Conservation (phyloP, 2,888 invertebrate species). For the Caenorhabditis panamensis region DNA sequence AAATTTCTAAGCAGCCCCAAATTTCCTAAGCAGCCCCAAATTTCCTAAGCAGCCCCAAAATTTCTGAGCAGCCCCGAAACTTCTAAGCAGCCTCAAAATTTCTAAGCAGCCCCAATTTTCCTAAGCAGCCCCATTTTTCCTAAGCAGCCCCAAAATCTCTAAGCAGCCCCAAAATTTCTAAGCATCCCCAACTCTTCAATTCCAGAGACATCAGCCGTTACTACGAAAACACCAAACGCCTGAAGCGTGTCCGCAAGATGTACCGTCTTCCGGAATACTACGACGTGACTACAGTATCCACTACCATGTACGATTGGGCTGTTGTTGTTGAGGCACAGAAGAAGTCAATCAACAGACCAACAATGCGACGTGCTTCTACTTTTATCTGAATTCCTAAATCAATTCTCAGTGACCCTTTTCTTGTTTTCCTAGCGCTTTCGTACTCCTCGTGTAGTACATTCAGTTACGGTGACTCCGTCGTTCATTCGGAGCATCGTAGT, state of each 20-base stretch:
- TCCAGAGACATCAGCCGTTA: slow-evolving; percentile 76
- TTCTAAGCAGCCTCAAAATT: too few relatives aligned
- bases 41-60: too few relatives aligned
- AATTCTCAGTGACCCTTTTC: not conserved
- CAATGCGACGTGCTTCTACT: slow-evolving; percentile 59
- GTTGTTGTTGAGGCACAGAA: slow-evolving; percentile 75
- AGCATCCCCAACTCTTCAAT: slow-evolving; percentile 5
- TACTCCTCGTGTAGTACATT: slow-evolving; percentile 40
- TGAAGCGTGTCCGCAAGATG: slow-evolving; percentile 78
- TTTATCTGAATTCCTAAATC: slow-evolving; percentile 17
- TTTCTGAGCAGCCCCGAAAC: too few relatives aligned
- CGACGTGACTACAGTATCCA: slow-evolving; percentile 75
- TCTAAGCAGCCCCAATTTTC: too few relatives aligned
- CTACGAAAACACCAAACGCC: slow-evolving; percentile 75
- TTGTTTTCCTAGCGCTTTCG: slow-evolving; percentile 9
- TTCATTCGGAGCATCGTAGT: slow-evolving; percentile 9
- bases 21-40: too few relatives aligned
- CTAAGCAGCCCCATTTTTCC: too few relatives aligned
- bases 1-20: too few relatives aligned
- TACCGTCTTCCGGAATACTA: slow-evolving; percentile 78
- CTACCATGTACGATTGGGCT: slow-evolving; percentile 78
- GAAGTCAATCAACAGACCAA: slow-evolving; percentile 63
- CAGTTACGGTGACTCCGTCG: not conserved
- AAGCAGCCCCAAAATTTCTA: too few relatives aligned
- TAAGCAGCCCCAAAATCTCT: too few relatives aligned